Percentiles rank a stretch among this genome's conserved stretches.
Evolutionary conservation across 2,888 invertebrate species (phyloP).

Genomic region (Elmis aenea): DNA sequence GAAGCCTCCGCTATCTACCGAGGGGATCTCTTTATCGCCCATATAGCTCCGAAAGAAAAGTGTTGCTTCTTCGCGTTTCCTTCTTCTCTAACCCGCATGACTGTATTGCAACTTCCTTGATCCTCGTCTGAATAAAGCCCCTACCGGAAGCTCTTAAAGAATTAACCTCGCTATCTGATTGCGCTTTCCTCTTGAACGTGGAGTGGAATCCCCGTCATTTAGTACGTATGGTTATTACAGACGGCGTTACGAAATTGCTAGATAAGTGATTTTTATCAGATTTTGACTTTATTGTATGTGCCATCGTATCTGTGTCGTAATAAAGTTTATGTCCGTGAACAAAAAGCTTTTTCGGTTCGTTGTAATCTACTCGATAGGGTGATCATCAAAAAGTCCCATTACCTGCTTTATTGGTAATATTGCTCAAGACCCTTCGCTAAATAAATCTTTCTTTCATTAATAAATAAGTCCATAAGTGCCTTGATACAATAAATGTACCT

Average conservation of each 20-base stretch:
- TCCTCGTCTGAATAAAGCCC: slow-evolving; percentile 9
- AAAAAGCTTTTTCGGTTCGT: no score
- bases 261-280: slow-evolving; percentile 22
- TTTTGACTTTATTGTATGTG: no score
- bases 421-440: no score
- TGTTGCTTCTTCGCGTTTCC: slow-evolving; percentile 6
- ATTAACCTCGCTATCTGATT: slow-evolving; percentile 23
- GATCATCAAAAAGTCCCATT: no score
- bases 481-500: no score
- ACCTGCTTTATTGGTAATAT: no score
- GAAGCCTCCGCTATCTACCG: slow-evolving; percentile 17
- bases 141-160: slow-evolving; percentile 22
- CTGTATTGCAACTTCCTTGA: slow-evolving; percentile 2
- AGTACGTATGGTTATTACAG: slow-evolving; percentile 18
- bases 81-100: slow-evolving; percentile 14
- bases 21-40: slow-evolving; percentile 23
- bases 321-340: no score
- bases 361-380: no score
- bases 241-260: slow-evolving; percentile 11
- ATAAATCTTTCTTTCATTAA: no score
- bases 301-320: no score
- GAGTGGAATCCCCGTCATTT: slow-evolving; percentile 13
- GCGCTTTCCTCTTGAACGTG: slow-evolving; percentile 15
- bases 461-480: no score
- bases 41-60: slow-evolving; percentile 16